These are phyloP conservation scores for Gandaritis pyraliata DNA, from an alignment of 2,888 invertebrate species.

Conservation along the genomic window DNA sequence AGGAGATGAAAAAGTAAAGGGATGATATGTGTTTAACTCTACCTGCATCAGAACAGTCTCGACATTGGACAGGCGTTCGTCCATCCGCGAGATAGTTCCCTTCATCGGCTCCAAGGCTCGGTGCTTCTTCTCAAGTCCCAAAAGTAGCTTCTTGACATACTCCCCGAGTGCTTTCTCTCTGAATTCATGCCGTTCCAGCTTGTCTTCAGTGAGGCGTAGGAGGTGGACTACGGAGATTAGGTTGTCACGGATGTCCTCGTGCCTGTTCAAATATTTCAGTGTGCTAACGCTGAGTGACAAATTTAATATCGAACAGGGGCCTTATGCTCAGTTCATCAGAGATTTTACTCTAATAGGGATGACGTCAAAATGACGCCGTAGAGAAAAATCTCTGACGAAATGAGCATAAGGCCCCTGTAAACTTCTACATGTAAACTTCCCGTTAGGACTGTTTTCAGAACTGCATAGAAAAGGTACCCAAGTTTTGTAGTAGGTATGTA, in stretches of 20 bases:
- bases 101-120: slow-evolving; percentile 88
- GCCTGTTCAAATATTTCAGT: slow-evolving; percentile 63
- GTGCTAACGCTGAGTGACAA: too few relatives aligned
- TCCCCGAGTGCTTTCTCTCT: slow-evolving; percentile 92
- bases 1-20: too few relatives aligned
- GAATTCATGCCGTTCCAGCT: slow-evolving; percentile 93
- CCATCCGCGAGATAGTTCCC: slow-evolving; percentile 88
- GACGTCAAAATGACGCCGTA: too few relatives aligned
- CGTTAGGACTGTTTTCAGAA: too few relatives aligned
- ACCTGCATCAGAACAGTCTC: slow-evolving; percentile 91
- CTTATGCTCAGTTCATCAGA: too few relatives aligned
- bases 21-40: slow-evolving; percentile 13
- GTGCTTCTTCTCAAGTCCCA: slow-evolving; percentile 89
- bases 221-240: slow-evolving; percentile 92
- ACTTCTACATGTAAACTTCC: too few relatives aligned
- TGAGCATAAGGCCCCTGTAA: too few relatives aligned
- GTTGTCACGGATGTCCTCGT: slow-evolving; percentile 90
- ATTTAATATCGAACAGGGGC: too few relatives aligned
- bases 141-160: slow-evolving; percentile 89
- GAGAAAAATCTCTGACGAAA: too few relatives aligned
- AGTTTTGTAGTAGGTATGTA: too few relatives aligned
- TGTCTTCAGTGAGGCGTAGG: slow-evolving; percentile 91
- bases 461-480: too few relatives aligned
- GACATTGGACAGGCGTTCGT: slow-evolving; percentile 90
- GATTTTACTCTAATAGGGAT: too few relatives aligned